A percentile compares a stretch with the other conserved stretches of the same genome.
Conservation (phyloP, 2,113 vertebrate genomes). For the Tachysurus vachellii region DNA sequence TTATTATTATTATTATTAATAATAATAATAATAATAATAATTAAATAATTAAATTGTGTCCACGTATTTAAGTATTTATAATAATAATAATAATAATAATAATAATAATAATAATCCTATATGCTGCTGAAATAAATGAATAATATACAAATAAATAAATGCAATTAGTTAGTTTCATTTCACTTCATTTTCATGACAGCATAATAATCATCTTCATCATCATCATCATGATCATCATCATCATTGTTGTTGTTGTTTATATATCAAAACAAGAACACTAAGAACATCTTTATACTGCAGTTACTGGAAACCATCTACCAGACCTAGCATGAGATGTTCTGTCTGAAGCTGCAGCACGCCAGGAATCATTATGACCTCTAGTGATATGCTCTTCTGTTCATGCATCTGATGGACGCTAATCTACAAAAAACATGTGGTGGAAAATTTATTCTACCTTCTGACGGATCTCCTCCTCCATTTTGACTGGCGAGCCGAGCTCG, state of each 20-base stretch:
- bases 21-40: too few species aligned
- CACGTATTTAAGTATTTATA: background rate
- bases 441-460: slow-evolving; percentile 81
- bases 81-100: too few species aligned
- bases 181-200: too few species aligned
- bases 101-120: too few species aligned
- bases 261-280: background rate
- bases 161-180: too few species aligned
- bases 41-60: background rate
- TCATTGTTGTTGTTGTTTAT: background rate
- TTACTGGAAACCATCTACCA: background rate
- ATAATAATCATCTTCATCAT: too few species aligned
- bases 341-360: background rate
- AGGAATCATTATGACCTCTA: background rate
- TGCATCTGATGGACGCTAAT: background rate
- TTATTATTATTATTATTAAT: background rate
- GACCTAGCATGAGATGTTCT: background rate
- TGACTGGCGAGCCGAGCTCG: slow-evolving; percentile 92
- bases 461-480: slow-evolving; percentile 98
- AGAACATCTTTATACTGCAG: background rate
- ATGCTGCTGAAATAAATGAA: too few species aligned
- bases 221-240: too few species aligned
- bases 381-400: background rate
- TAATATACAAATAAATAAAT: too few species aligned
- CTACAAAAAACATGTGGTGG: background rate